Evolutionary conservation across 2,888 invertebrate species (phyloP).

Genomic region (Agrotis segetum): DNA sequence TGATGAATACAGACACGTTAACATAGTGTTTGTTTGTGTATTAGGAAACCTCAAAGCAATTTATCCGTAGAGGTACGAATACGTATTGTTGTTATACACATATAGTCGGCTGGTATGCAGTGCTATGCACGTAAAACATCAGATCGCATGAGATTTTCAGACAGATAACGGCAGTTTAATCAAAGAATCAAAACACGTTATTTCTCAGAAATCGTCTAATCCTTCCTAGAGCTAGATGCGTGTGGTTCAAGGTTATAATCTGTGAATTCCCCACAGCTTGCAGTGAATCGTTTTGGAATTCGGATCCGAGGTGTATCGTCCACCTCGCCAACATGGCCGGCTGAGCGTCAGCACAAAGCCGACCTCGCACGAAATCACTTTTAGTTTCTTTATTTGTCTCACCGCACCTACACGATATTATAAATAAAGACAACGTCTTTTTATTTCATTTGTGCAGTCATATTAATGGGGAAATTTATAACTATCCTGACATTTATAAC

Average conservation of each 20-base stretch:
- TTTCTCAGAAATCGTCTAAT: conserved; percentile 31
- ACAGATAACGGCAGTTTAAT: conserved; percentile 22
- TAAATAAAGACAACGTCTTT: conserved; percentile 69
- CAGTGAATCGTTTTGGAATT: conserved; percentile 40
- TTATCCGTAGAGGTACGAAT: neutral
- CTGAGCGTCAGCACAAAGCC: conserved; percentile 74
- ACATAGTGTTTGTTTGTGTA: conserved; percentile 8
- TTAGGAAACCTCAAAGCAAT: conserved; percentile 17
- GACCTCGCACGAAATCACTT: conserved; percentile 78
- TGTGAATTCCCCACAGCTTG: conserved; percentile 29
- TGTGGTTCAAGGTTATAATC: conserved; percentile 40
- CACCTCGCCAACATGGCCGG: conserved; percentile 58
- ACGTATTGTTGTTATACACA: conserved; percentile 11
- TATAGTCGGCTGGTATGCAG: conserved; percentile 2
- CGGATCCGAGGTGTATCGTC: conserved; percentile 51
- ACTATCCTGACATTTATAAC: conserved; percentile 54
- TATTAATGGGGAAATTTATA: conserved; percentile 53
- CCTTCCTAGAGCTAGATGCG: conserved; percentile 26
- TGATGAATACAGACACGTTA: conserved; percentile 3
- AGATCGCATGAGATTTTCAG: conserved; percentile 8
- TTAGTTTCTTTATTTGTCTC: conserved; percentile 77
- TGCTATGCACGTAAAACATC: conserved; percentile 16
- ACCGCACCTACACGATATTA: conserved; percentile 74
- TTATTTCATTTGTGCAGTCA: conserved; percentile 57
- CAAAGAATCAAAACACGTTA: conserved; percentile 7